Conservation (phyloP, 1,140 invertebrate genomes). For the Mesaphorura yosii region DNA sequence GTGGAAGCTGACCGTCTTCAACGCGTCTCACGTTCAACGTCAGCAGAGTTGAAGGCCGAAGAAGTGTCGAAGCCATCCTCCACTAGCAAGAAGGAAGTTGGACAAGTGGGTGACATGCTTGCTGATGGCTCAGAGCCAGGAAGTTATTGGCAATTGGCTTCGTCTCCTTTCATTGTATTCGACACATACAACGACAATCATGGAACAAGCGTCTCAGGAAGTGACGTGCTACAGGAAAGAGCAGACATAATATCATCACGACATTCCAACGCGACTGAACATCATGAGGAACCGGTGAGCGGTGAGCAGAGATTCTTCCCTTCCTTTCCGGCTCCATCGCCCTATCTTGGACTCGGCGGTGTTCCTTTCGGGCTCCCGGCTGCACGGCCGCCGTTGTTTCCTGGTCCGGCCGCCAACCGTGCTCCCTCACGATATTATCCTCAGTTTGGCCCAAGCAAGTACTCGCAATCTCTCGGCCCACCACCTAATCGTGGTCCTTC, state of each 20-base stretch:
- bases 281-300: slow-evolving; percentile 8
- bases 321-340: slow-evolving; percentile 27
- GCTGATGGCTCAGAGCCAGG: slow-evolving; percentile 15
- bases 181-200: slow-evolving; percentile 19
- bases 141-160: slow-evolving; percentile 11
- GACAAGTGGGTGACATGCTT: neutral
- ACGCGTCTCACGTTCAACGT: no score
- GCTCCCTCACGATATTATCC: slow-evolving; percentile 24
- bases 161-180: slow-evolving; percentile 19
- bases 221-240: no score
- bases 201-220: neutral
- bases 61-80: no score
- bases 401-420: slow-evolving; percentile 28
- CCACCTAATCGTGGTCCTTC: slow-evolving; percentile 20
- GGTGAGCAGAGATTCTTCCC: slow-evolving; percentile 32
- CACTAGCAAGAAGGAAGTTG: slow-evolving; percentile 7
- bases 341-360: slow-evolving; percentile 19
- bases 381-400: slow-evolving; percentile 27
- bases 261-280: neutral
- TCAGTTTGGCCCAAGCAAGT: slow-evolving; percentile 19
- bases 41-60: no score
- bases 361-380: slow-evolving; percentile 6
- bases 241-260: no score
- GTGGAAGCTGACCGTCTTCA: no score
- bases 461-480: neutral